A percentile compares a stretch with the other conserved stretches of the same genome.
Evolutionary conservation across 1,140 invertebrate species (phyloP).

Genomic region (Grapholita molesta): DNA sequence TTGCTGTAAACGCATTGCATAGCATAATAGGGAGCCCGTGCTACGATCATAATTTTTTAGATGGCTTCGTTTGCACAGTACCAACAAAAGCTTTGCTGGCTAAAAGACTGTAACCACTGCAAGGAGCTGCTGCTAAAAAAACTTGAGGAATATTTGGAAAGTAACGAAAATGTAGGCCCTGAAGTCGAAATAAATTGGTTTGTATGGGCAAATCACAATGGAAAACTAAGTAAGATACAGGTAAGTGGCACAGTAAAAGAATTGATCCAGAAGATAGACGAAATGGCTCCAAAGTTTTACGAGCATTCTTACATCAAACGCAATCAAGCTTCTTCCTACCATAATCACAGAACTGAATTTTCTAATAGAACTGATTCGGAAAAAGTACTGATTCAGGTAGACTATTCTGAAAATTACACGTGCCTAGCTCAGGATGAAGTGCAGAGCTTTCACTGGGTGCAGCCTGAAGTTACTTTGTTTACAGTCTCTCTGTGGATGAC

Average conservation of each 20-base stretch:
- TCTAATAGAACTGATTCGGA: not conserved
- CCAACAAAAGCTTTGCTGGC: too few relatives aligned
- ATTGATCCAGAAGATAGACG: not conserved
- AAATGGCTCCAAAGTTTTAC: not conserved
- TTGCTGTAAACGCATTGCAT: not conserved
- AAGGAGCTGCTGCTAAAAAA: not conserved
- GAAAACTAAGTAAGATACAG: not conserved
- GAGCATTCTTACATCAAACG: not conserved
- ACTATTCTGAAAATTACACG: not conserved
- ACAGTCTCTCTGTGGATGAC: not conserved
- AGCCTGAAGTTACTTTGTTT: not conserved
- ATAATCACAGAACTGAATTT: not conserved
- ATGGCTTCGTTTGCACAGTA: too few relatives aligned
- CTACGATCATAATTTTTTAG: not conserved
- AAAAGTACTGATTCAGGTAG: not conserved
- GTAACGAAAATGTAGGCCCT: not conserved
- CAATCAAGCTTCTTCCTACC: not conserved
- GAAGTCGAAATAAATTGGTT: not conserved
- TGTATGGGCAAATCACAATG: not conserved
- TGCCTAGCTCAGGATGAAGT: not conserved
- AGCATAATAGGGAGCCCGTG: not conserved
- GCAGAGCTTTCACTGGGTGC: not conserved
- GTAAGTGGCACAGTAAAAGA: not conserved
- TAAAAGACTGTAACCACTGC: too few relatives aligned
- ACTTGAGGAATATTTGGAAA: not conserved